A percentile compares a stretch with the other conserved stretches of the same genome.
These are phyloP conservation scores for Chaetoderma sp. DNA, from an alignment of 2,888 invertebrate genomes.

Conservation along the genomic window DNA sequence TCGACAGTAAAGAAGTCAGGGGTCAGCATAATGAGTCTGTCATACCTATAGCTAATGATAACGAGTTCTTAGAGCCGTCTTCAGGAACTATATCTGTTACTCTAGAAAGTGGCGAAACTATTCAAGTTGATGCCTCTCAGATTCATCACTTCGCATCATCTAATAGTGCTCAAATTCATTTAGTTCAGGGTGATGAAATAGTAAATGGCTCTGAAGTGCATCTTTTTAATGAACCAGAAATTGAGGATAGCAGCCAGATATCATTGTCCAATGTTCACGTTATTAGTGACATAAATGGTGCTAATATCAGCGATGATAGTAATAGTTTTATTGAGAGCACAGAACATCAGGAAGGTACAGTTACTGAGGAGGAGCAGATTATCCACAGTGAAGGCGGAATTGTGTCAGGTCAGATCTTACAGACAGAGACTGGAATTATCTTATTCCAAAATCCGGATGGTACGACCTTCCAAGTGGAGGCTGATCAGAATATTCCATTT, in stretches of 20 bases:
- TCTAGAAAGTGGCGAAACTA: too few species aligned
- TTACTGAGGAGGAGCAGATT: neutral
- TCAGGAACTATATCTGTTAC: too few species aligned
- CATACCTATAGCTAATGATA: too few species aligned
- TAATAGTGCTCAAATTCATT: too few species aligned
- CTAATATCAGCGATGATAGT: neutral
- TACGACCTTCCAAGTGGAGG: conserved; percentile 62
- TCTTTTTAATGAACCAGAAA: too few species aligned
- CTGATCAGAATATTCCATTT: conserved; percentile 54
- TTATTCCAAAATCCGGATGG: conserved; percentile 65
- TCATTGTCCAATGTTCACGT: neutral
- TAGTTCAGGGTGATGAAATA: too few species aligned
- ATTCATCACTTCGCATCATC: too few species aligned
- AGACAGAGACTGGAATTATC: conserved; percentile 61
- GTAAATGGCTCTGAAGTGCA: too few species aligned
- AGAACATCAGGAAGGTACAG: neutral
- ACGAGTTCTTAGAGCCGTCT: too few species aligned
- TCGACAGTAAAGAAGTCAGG: too few species aligned
- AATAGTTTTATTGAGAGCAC: neutral
- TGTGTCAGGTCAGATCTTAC: conserved; percentile 44
- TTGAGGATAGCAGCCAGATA: neutral
- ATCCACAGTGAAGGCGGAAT: neutral
- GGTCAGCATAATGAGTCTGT: too few species aligned
- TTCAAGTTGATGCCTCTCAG: too few species aligned
- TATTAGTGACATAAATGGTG: neutral